Evolutionary conservation across 2,888 invertebrate species (phyloP).

Genomic region (Drosophila macrospina): DNA sequence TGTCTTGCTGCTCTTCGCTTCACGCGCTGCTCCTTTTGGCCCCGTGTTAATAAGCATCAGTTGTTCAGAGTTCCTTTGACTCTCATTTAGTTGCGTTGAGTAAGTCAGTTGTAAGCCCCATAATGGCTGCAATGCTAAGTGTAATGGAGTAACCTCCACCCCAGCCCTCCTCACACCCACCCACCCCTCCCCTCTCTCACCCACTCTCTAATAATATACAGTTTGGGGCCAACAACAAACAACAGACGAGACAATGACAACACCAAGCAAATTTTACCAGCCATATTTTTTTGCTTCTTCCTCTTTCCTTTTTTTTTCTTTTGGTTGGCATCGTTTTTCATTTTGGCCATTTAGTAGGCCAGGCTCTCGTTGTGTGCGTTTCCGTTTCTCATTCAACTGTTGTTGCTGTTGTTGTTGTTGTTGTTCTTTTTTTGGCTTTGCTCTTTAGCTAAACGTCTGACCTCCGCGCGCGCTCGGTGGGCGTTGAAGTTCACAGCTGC

Average conservation of each 20-base stretch:
- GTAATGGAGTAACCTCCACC: background rate
- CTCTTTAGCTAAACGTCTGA: slow-evolving; percentile 53
- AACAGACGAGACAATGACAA: slow-evolving; percentile 39
- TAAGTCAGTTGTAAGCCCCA: slow-evolving; percentile 24
- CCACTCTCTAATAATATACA: slow-evolving; percentile 14
- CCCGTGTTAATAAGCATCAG: slow-evolving; percentile 14
- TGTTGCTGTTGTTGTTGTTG: slow-evolving; percentile 17
- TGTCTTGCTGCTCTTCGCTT: background rate
- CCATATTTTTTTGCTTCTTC: too few relatives aligned
- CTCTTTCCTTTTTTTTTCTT: background rate
- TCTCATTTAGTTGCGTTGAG: slow-evolving; percentile 6
- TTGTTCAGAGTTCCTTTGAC: slow-evolving; percentile 7
- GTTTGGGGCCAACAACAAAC: background rate
- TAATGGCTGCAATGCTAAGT: slow-evolving; percentile 27
- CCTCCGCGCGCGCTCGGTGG: slow-evolving; percentile 30
- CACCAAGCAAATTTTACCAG: slow-evolving; percentile 22
- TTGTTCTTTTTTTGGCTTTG: slow-evolving; percentile 29
- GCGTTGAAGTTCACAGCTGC: slow-evolving; percentile 65
- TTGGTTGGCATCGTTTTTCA: slow-evolving; percentile 23
- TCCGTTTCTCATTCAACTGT: slow-evolving; percentile 42
- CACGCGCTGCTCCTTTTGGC: background rate
- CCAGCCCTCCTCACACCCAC: too few relatives aligned
- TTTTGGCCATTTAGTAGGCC: slow-evolving; percentile 53
- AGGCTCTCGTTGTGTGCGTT: slow-evolving; percentile 33
- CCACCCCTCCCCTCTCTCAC: background rate